These are phyloP conservation scores for Ranitomeya variabilis DNA, from an alignment of 2,113 vertebrate genomes.

Conservation along the genomic window DNA sequence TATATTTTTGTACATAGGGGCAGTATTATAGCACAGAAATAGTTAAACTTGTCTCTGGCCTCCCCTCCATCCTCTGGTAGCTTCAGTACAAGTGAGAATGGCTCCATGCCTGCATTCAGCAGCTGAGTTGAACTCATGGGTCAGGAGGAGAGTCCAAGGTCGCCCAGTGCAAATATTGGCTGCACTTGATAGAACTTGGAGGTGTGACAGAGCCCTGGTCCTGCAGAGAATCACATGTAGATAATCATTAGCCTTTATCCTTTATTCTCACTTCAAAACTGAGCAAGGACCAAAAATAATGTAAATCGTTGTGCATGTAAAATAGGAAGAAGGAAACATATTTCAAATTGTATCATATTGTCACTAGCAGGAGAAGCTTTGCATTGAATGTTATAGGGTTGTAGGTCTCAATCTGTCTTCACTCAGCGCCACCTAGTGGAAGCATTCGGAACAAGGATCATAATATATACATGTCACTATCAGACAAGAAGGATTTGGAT, in stretches of 20 bases:
- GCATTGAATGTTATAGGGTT: no score
- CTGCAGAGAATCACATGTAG: neutral
- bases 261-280: neutral
- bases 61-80: neutral
- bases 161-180: slow-evolving; percentile 50
- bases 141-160: slow-evolving; percentile 48
- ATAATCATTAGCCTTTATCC: neutral
- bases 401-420: neutral
- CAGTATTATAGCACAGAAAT: neutral
- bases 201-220: slow-evolving; percentile 24
- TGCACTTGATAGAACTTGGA: slow-evolving; percentile 27
- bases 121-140: slow-evolving; percentile 25
- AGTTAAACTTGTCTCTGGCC: neutral
- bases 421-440: neutral
- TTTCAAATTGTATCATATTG: neutral
- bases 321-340: neutral
- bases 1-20: neutral
- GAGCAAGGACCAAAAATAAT: neutral
- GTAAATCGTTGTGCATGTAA: neutral
- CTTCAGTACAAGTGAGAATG: slow-evolving; percentile 7
- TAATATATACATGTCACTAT: neutral
- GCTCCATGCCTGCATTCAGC: slow-evolving; percentile 40
- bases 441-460: neutral
- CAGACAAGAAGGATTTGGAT: neutral
- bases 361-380: neutral